Conservation (phyloP, 2,888 invertebrate genomes). For the Campaea margaritaria region DNA sequence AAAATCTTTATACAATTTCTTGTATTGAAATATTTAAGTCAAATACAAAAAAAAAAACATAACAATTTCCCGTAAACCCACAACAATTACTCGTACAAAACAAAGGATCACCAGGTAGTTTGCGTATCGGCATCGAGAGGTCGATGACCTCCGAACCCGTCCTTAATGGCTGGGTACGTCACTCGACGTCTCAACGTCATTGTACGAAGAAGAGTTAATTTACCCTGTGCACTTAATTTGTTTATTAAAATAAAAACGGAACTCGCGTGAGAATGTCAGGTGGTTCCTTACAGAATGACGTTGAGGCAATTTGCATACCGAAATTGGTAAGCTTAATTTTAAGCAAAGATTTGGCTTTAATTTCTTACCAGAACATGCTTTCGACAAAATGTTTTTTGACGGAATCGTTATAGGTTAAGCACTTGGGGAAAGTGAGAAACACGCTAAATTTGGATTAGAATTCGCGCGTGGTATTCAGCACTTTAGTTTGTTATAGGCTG, state of each 20-base stretch:
- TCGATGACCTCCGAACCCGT: conserved; percentile 60
- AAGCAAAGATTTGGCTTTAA: conserved; percentile 11
- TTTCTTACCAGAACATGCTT: neutral
- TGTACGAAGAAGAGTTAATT: conserved; percentile 74
- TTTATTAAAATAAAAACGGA: conserved; percentile 58
- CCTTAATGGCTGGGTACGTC: conserved; percentile 73
- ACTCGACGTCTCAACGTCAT: conserved; percentile 69
- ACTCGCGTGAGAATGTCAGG: conserved; percentile 37
- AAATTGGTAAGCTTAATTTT: conserved; percentile 21
- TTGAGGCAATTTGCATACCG: conserved; percentile 25
- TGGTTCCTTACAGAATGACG: conserved; percentile 36
- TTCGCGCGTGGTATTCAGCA: too few relatives aligned
- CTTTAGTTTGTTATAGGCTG: too few relatives aligned
- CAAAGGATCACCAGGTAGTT: conserved; percentile 30
- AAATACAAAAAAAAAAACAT: too few relatives aligned
- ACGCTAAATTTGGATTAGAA: too few relatives aligned
- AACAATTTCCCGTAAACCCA: conserved; percentile 6
- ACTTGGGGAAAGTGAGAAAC: too few relatives aligned
- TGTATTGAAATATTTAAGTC: too few relatives aligned
- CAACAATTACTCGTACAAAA: conserved; percentile 11
- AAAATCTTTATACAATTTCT: too few relatives aligned
- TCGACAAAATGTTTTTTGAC: too few relatives aligned
- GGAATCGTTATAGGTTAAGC: too few relatives aligned
- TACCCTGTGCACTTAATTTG: conserved; percentile 71
- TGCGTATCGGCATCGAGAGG: conserved; percentile 41